These are phyloP conservation scores for Momotus momota DNA, from an alignment of 2,797 vertebrate species.

Conservation along the genomic window DNA sequence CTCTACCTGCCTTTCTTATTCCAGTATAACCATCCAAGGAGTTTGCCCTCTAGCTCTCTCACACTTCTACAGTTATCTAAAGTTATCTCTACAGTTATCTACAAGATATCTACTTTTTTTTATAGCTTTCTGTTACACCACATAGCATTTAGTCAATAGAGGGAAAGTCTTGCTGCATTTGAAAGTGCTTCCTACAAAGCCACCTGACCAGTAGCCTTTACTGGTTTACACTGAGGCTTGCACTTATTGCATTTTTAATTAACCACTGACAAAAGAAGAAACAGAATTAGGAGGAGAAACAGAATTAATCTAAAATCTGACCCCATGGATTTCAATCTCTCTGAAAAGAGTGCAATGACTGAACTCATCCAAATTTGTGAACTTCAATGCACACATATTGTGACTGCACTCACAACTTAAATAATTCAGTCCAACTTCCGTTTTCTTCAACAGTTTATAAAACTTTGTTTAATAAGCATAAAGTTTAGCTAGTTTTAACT, in stretches of 20 bases:
- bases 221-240: conserved; percentile 50
- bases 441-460: conserved; percentile 9
- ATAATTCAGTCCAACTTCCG: neutral
- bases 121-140: neutral
- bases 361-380: neutral
- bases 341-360: neutral
- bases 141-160: conserved; percentile 31
- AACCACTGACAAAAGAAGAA: neutral
- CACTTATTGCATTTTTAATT: conserved; percentile 49
- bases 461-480: neutral
- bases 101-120: neutral
- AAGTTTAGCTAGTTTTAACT: conserved; percentile 15
- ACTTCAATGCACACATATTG: neutral
- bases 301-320: neutral
- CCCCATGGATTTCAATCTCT: conserved; percentile 16
- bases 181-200: conserved; percentile 38
- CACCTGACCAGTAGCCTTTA: conserved; percentile 54
- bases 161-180: conserved; percentile 60
- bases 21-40: neutral
- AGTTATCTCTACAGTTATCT: too few species aligned
- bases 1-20: neutral
- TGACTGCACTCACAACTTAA: neutral
- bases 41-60: neutral
- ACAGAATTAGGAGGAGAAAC: neutral
- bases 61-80: neutral